phyloP scores from a whole-genome alignment of 2,113 vertebrate genomes.

The Connochaetes taurinus region DNA sequence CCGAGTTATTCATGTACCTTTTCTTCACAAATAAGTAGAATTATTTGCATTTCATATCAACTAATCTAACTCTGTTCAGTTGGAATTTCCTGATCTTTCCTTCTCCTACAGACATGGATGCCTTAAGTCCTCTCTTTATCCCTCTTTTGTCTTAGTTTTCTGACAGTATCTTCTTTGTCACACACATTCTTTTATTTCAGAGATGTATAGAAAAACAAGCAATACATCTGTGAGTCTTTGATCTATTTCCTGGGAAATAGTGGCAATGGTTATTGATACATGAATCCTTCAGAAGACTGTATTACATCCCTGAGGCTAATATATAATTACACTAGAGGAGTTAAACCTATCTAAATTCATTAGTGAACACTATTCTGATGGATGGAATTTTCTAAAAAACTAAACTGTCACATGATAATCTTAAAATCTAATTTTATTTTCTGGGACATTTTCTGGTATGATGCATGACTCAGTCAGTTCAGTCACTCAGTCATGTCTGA shows the following conservation, averaged over 20 bases:
- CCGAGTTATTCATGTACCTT: neutral
- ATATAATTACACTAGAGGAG: neutral
- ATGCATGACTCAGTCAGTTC: neutral
- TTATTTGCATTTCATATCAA: neutral
- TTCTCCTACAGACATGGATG: neutral
- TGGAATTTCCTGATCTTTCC: neutral
- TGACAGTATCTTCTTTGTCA: neutral
- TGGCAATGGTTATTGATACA: neutral
- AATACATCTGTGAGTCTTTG: neutral
- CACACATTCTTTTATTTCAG: neutral
- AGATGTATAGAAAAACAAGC: neutral
- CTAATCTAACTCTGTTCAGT: neutral
- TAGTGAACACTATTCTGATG: neutral
- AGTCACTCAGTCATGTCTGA: neutral
- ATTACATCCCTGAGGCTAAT: neutral
- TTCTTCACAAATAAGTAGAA: neutral
- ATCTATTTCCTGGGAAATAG: neutral
- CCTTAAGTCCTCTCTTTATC: neutral
- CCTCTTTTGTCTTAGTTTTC: neutral
- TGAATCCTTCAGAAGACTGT: neutral
- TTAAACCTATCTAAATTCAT: slow-evolving; percentile 20
- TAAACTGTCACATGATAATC: neutral
- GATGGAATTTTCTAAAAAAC: slow-evolving; percentile 9
- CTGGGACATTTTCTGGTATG: neutral
- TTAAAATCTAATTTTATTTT: slow-evolving; percentile 33